These are phyloP conservation scores for Montipora cactus DNA, from an alignment of 64 coral and sea anemone genomes.

Conservation along the genomic window DNA sequence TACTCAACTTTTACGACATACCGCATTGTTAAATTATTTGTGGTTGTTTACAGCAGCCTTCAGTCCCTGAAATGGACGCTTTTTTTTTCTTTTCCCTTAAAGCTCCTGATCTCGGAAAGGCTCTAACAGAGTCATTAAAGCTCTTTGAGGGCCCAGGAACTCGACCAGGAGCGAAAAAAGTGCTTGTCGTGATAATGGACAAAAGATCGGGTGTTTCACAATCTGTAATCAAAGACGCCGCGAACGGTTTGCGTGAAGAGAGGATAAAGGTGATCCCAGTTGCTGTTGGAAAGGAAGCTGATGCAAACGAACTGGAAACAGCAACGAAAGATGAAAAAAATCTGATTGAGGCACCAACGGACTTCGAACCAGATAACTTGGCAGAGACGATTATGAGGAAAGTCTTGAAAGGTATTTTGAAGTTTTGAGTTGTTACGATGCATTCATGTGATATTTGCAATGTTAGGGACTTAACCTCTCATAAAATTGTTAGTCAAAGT, in stretches of 20 bases:
- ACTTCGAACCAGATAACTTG: conserved; percentile 59
- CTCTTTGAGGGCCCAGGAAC: conserved; percentile 24
- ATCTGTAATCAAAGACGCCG: conserved; percentile 24
- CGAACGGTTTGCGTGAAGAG: conserved; percentile 38
- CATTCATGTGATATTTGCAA: no score
- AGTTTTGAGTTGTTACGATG: background rate
- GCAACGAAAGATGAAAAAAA: conserved; percentile 62
- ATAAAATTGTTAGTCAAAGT: no score
- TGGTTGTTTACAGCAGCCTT: background rate
- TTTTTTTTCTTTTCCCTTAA: background rate
- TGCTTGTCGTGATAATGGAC: conserved; percentile 79
- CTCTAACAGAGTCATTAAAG: conserved; percentile 15
- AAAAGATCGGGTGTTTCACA: conserved; percentile 67
- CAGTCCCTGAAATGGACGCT: background rate
- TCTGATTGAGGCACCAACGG: conserved; percentile 63
- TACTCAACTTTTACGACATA: no score
- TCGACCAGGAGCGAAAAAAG: conserved; percentile 17
- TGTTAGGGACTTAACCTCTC: no score
- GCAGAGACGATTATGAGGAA: conserved; percentile 71
- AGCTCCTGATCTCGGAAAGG: conserved; percentile 34
- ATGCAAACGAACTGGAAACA: conserved; percentile 46
- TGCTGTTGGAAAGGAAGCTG: conserved; percentile 67
- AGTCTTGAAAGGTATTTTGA: conserved; percentile 44
- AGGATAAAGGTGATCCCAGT: conserved; percentile 79
- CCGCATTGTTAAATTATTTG: no score